phyloP scores from a whole-genome alignment of 2,888 invertebrate genomes.

The Sminthurides aquaticus region DNA sequence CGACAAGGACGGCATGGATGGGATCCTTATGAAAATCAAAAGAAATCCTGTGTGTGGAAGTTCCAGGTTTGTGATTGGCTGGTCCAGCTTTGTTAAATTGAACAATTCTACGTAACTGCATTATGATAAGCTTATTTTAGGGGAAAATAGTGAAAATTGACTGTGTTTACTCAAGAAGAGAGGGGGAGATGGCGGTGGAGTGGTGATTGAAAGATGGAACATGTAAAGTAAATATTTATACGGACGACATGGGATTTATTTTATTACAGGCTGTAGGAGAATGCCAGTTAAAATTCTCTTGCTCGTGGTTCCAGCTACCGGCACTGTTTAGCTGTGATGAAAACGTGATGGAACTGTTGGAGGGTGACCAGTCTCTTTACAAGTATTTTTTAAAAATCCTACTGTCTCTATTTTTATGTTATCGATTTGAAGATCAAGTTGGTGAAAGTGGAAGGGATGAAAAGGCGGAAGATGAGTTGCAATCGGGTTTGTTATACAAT shows the following conservation, averaged over 20 bases:
- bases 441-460: too few relatives aligned
- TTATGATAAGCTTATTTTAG: too few relatives aligned
- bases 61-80: slow-evolving; percentile 29
- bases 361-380: slow-evolving; percentile 11
- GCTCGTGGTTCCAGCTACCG: slow-evolving; percentile 39
- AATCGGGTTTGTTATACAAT: too few relatives aligned
- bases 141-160: too few relatives aligned
- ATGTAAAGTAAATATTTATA: too few relatives aligned
- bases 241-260: too few relatives aligned
- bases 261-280: slow-evolving; percentile 28
- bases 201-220: too few relatives aligned
- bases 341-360: slow-evolving; percentile 34
- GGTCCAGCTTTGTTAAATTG: neutral
- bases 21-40: neutral
- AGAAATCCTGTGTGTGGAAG: slow-evolving; percentile 31
- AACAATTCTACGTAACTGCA: too few relatives aligned
- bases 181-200: too few relatives aligned
- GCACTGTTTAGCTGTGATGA: slow-evolving; percentile 39
- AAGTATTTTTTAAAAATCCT: neutral
- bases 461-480: too few relatives aligned
- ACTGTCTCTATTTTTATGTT: slow-evolving; percentile 4
- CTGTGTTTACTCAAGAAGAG: too few relatives aligned
- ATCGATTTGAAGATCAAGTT: too few relatives aligned
- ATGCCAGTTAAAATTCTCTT: slow-evolving; percentile 37
- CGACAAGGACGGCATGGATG: neutral